Conservation (phyloP, 2,888 invertebrate species). For the Pristionchus fissidentatus region DNA sequence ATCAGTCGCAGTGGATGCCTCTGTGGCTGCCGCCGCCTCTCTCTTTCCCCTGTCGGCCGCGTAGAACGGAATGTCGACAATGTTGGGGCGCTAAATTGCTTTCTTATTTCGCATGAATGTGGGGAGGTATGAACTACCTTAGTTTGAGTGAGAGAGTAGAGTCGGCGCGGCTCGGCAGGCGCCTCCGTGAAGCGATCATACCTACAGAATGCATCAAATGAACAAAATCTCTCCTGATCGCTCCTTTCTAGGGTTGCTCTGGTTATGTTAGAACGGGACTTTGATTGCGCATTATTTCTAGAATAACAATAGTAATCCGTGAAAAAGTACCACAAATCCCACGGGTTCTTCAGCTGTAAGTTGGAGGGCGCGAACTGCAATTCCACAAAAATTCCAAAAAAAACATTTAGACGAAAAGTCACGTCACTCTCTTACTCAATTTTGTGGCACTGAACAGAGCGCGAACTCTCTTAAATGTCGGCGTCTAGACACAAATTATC, state of each 20-base stretch:
- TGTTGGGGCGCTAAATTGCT: background rate
- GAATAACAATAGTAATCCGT: too few relatives aligned
- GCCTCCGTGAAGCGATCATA: background rate
- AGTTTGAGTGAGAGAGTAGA: background rate
- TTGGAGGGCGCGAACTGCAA: conserved; percentile 1
- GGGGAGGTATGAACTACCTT: background rate
- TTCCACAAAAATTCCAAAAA: background rate
- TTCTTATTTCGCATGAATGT: background rate
- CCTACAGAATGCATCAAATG: too few relatives aligned
- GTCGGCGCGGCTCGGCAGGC: background rate
- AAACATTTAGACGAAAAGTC: too few relatives aligned
- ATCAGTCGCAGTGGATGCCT: background rate
- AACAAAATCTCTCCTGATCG: background rate
- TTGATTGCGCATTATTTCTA: too few relatives aligned
- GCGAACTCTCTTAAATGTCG: too few relatives aligned
- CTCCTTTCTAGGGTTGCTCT: too few relatives aligned
- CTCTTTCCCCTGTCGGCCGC: conserved; percentile 36
- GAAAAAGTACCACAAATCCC: conserved; percentile 31
- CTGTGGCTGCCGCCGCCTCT: background rate
- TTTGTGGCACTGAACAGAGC: too few relatives aligned
- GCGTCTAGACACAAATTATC: too few relatives aligned
- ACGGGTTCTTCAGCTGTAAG: background rate
- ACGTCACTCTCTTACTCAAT: too few relatives aligned
- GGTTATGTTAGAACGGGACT: too few relatives aligned
- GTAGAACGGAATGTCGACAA: conserved; percentile 20